These are phyloP conservation scores for Tribolium castaneum DNA, from an alignment of 1,140 invertebrate genomes.

Conservation along the genomic window DNA sequence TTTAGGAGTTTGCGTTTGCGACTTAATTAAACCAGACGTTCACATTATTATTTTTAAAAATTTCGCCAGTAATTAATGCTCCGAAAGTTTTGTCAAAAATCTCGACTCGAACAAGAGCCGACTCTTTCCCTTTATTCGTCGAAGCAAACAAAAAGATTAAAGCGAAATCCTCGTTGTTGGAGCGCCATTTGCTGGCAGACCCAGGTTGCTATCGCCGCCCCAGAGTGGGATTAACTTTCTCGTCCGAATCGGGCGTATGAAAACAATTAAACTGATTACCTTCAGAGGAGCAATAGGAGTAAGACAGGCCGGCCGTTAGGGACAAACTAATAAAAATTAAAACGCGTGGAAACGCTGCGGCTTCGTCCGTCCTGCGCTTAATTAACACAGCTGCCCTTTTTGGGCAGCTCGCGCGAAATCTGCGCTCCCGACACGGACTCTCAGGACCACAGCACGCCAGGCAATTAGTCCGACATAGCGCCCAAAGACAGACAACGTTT, in stretches of 20 bases:
- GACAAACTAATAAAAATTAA: conserved; percentile 32
- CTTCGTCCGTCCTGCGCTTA: conserved; percentile 4
- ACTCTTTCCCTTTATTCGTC: neutral
- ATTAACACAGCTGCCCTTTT: neutral
- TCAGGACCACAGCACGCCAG: neutral
- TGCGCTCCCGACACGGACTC: neutral
- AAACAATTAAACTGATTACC: conserved; percentile 33
- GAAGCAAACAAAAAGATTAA: neutral
- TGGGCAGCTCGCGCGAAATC: neutral
- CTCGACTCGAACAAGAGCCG: neutral
- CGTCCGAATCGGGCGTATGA: neutral
- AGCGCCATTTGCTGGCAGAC: neutral
- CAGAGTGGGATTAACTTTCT: conserved; percentile 12
- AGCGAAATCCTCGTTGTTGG: neutral
- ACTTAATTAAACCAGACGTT: too few relatives aligned
- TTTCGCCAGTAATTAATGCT: too few relatives aligned
- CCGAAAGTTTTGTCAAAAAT: neutral
- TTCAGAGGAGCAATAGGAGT: conserved; percentile 30
- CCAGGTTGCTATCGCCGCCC: neutral
- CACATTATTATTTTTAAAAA: too few relatives aligned
- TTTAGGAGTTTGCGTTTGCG: too few relatives aligned
- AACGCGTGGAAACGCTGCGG: conserved; percentile 22
- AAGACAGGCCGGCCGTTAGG: conserved; percentile 23
- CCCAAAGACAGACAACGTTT: too few relatives aligned
- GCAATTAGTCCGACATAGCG: too few relatives aligned